Percentiles rank a stretch among this genome's conserved stretches.
Conservation (phyloP, 2,888 invertebrate species). For the Drosophila demipolita region DNA sequence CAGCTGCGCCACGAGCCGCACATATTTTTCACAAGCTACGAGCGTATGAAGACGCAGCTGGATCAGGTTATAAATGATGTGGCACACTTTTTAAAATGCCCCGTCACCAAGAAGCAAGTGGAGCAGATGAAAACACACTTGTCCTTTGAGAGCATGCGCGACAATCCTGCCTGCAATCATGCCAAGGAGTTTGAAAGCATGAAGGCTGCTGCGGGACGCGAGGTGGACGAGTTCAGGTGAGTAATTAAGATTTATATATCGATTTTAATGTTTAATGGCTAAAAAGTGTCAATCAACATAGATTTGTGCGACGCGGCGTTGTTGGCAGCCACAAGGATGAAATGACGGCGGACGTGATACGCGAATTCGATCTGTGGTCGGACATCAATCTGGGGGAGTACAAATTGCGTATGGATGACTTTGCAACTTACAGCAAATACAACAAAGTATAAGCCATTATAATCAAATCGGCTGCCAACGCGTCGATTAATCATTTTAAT, state of each 20-base stretch:
- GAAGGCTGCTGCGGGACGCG: slow-evolving; percentile 80
- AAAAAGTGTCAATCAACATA: slow-evolving; percentile 51
- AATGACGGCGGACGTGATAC: slow-evolving; percentile 70
- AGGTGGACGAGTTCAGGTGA: slow-evolving; percentile 82
- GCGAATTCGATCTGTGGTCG: slow-evolving; percentile 82
- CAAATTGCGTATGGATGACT: slow-evolving; percentile 75
- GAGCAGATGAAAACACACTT: slow-evolving; percentile 73
- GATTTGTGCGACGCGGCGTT: slow-evolving; percentile 83
- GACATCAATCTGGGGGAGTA: slow-evolving; percentile 71
- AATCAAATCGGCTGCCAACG: slow-evolving; percentile 3
- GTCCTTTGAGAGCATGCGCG: slow-evolving; percentile 84
- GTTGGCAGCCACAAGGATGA: slow-evolving; percentile 84
- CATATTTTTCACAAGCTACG: slow-evolving; percentile 82
- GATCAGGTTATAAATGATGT: slow-evolving; percentile 72
- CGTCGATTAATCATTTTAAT: slow-evolving; percentile 49
- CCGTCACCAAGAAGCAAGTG: slow-evolving; percentile 58
- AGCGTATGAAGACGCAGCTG: slow-evolving; percentile 82
- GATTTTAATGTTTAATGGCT: neutral
- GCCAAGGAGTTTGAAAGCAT: slow-evolving; percentile 83
- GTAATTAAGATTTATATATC: neutral
- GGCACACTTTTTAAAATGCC: slow-evolving; percentile 70
- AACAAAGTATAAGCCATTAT: slow-evolving; percentile 5
- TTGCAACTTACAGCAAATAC: slow-evolving; percentile 78
- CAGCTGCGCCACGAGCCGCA: slow-evolving; percentile 78
- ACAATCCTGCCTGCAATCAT: slow-evolving; percentile 83